Base-by-base conservation (phyloP, 92 coral and sea anemone species). In the Porites evermanni region DNA sequence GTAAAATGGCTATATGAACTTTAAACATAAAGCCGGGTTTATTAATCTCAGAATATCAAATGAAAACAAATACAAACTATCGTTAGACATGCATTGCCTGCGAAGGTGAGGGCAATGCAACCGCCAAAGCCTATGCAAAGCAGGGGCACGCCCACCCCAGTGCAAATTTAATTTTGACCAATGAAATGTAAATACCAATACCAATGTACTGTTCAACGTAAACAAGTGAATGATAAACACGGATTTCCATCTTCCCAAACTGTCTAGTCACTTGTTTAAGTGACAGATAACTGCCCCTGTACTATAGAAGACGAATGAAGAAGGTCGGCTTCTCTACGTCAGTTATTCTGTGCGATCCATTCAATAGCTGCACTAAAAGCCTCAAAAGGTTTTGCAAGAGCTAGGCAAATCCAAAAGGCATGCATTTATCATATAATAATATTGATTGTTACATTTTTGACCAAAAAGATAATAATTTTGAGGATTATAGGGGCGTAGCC, bases 321-420 rank as follows among this genome's bases (percentile, higher is more conserved):
- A n/a, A n/a, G n/a, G n/a, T n/a, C n/a, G n/a, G n/a, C n/a, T n/a
- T n/a, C n/a, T n/a, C n/a, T n/a, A n/a, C n/a, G n/a, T n/a, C n/a
- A n/a, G n/a, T n/a, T n/a, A n/a, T n/a, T n/a, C n/a, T n/a, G n/a
- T n/a, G n/a, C n/a, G n/a, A n/a, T n/a, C n/a, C n/a, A n/a, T n/a
- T n/a, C n/a, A n/a, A n/a, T n/a, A n/a, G n/a, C n/a, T n/a, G n/a
- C n/a, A n/a, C n/a, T n/a, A n/a, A n/a, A n/a, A n/a, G n/a, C n/a
- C n/a, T n/a, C n/a, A n/a, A n/a, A n/a, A n/a, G n/a, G n/a, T n/a
- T n/a, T n/a, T n/a, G 18, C 91, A 83, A 9, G 88, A 83, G 79
- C 89, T 88, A 24, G 69, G 91, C 47, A 67, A 83, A 76, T 6
- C 91, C 84, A 84, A 88, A 84, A 65, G 89, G 90, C 84, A 88